A percentile compares a stretch with the other conserved stretches of the same genome.
Conservation (phyloP, 2,888 invertebrate genomes). For the Drosophila buzzatii region DNA sequence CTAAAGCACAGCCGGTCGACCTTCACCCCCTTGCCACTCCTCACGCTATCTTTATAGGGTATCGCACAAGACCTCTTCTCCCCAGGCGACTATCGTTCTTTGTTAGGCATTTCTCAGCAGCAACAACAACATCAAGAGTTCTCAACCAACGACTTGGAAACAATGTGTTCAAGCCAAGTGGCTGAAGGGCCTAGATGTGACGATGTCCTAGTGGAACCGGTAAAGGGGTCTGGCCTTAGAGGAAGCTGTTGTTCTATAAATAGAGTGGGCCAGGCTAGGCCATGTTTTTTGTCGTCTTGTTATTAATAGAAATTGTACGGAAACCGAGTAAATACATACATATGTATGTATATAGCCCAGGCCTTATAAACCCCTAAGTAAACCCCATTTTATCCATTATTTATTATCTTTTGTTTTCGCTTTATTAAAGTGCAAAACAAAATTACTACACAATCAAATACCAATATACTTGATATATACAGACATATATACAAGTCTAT, state of each 20-base stretch:
- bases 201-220: background rate
- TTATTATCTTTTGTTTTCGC: conserved; percentile 38
- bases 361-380: background rate
- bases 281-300: background rate
- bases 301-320: conserved; percentile 21
- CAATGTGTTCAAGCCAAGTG: conserved; percentile 50
- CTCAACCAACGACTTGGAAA: conserved; percentile 48
- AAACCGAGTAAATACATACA: background rate
- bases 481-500: conserved; percentile 4
- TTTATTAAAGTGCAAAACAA: conserved; percentile 29
- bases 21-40: background rate
- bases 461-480: conserved; percentile 13
- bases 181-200: conserved; percentile 16
- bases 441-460: conserved; percentile 31
- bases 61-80: conserved; percentile 8
- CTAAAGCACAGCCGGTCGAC: background rate
- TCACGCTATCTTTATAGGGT: conserved; percentile 7
- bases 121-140: conserved; percentile 17
- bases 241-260: conserved; percentile 14
- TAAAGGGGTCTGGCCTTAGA: background rate
- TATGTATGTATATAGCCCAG: background rate
- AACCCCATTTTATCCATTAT: conserved; percentile 38
- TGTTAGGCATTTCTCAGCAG: conserved; percentile 27
- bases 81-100: conserved; percentile 19
- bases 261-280: conserved; percentile 9